Evolutionary conservation across 2,797 vertebrate genomes (phyloP), one percentile per base, ranked within the genome.

Genomic region (Pelochelys cantorii): DNA sequence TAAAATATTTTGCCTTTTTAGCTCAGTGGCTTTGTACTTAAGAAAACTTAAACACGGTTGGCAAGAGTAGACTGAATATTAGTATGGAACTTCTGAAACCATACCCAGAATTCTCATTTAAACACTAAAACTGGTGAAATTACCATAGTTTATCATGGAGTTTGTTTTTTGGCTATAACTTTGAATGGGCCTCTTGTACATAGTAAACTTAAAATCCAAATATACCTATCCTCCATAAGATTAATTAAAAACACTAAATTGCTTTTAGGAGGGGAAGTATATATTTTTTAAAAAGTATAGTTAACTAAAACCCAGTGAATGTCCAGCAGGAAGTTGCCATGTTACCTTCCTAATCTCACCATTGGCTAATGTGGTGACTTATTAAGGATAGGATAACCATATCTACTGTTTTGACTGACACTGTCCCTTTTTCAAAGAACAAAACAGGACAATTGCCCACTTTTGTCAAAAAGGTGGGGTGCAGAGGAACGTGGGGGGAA

Each of bases 21-120:
- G 20, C 52, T 84, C 56, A 48, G 42, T 90, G 23, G 85, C 25
- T 94, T 91, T 96, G 68, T 56, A 27, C 81, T 93, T 87, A 22
- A 78, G 22, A 37, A 3, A 29, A 11, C 56, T 29, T 17, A 42
- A 62, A 1, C 1, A 1, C 18, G 22, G 34, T 34, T 42, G 2
- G 5, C 75, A n/a, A 34, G n/a, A 11, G 55, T 34, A 77, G 23
- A 23, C 27, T 15, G 15, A 68, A 31, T 34, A 77, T 48, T 77
- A 3, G 14, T 60, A 1, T 22, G 34, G 17, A 18, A 31, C 22
- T 53, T 68, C 2, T 54, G 27, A 34, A 42, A 34, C 27, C 11
- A 15, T n/a, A 37, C 2, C 31, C 14, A 5, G 11, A 5, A 12
- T 48, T 29, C n/a, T 82, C 42, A 55, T 60, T 84, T 71, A 54